Base-by-base conservation (phyloP, 2,797 vertebrate genomes). In the Danionella dracula region DNA sequence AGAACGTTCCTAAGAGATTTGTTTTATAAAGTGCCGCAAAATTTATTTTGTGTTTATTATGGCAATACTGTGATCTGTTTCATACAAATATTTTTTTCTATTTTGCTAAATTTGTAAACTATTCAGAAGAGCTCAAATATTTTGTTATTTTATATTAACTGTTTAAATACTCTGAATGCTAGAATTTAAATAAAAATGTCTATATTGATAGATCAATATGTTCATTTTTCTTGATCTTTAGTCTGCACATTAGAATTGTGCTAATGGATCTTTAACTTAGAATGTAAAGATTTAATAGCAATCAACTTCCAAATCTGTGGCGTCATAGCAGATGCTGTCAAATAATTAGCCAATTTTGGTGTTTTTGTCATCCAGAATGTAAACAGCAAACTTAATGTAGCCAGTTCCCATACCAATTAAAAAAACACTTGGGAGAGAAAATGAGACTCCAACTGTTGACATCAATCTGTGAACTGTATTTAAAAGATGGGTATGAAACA, bases 231-330 rank as follows among this genome's bases (percentile, higher is more conserved):
- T n/a, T n/a, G n/a, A n/a, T n/a, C n/a, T n/a, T n/a, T n/a, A n/a
- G n/a, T n/a, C n/a, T n/a, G n/a, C n/a, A n/a, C n/a, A n/a, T n/a
- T n/a, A n/a, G n/a, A n/a, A n/a, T n/a, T n/a, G n/a, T n/a, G n/a
- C n/a, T n/a, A n/a, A n/a, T n/a, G n/a, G n/a, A n/a, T n/a, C n/a
- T n/a, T 74, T 72, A 68, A 72, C 59, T 60, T 35, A 68, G 31
- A 54, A 62, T 71, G 80, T 72, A 81, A 81, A 81, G 76, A 81
- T 84, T 82, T 51, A 79, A 55, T 32, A 48, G 61, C 31, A 65
- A 35, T 20, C 21, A 63, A 5, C 68, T 67, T 46, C 62, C 42
- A 59, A 59, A 23, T 59, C 38, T 62, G 44, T 72, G 40, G 63
- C 41, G 44, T n/a, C 45, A 49, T 38, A 27, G 58, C 55, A 50